A percentile compares a stretch with the other conserved stretches of the same genome.
These are phyloP conservation scores for Nezara viridula DNA, from an alignment of 2,888 invertebrate genomes.

Conservation along the genomic window DNA sequence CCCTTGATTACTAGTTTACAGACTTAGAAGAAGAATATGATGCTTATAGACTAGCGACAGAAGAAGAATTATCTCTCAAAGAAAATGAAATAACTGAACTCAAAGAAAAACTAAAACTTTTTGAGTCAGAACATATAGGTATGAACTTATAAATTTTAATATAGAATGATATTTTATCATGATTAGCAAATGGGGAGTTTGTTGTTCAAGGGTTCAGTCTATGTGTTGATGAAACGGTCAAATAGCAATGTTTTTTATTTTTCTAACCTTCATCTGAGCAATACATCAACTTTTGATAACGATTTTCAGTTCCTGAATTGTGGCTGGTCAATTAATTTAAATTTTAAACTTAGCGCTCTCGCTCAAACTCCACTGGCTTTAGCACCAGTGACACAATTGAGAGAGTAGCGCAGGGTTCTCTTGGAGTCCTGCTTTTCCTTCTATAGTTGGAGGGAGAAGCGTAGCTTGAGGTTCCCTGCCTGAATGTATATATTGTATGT, in stretches of 20 bases:
- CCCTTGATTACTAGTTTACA: slow-evolving; percentile 71
- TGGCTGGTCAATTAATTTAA: too few species aligned
- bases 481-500: too few species aligned
- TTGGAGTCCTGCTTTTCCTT: too few species aligned
- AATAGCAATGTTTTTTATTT: background rate
- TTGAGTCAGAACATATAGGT: slow-evolving; percentile 36
- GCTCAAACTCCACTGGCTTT: too few species aligned
- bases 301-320: too few species aligned
- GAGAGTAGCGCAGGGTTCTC: too few species aligned
- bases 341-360: too few species aligned
- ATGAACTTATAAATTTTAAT: background rate
- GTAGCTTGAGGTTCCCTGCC: too few species aligned
- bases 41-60: slow-evolving; percentile 72
- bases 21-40: slow-evolving; percentile 81
- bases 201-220: background rate
- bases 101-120: slow-evolving; percentile 67
- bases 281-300: too few species aligned
- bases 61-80: slow-evolving; percentile 73
- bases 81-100: slow-evolving; percentile 73
- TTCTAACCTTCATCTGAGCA: background rate
- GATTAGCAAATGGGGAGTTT: background rate
- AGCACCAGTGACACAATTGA: too few species aligned
- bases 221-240: background rate
- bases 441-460: too few species aligned
- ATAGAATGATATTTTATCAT: background rate